Evolutionary conservation across 2,888 invertebrate species (phyloP), one percentile per base, ranked within the genome.

Genomic region (Aplocera efformata): DNA sequence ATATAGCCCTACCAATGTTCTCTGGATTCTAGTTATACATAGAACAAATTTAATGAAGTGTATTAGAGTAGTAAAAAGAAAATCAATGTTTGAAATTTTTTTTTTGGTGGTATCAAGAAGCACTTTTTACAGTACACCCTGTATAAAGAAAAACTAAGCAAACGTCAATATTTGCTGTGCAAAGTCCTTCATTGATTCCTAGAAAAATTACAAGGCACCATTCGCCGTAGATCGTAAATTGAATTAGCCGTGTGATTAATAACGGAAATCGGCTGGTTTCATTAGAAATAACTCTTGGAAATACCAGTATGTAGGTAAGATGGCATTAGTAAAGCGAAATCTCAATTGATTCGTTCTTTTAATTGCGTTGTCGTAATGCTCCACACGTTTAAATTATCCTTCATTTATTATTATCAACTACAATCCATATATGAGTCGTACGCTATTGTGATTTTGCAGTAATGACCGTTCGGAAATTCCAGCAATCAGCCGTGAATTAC

Each of bases 231-330:
- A 72, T 67, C 69, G 66, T 65, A 67, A 70, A 81, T 79, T 75
- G 70, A 81, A 81, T 78, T 73, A 73, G 60, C 67, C 73, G 71
- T 74, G 64, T 74, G 72, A 82, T 82, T 77, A 73, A 73, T 73
- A 67, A 71, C 69, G 79, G 79, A 78, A 83, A 78, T 66, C 64
- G 65, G 63, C 66, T 53, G 58, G 53, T 60, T 67, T 59, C 48
- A 61, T 65, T 65, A 58, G 51, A 60, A 60, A 56, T 58, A 47
- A 56, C 58, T 64, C 67, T 67, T 56, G 67, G 69, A 72, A 71
- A 68, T 68, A 61, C 63, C 63, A 39, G 49, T 50, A 52, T 53
- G 54, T 52, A 53, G 53, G 55, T 50, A 48, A 50, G 53, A 39
- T 43, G 50, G 41, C 51, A 48, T 37, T 56, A 50, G 40, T 42